Evolutionary conservation across 2,113 vertebrate genomes (phyloP), one percentile per base, ranked within the genome.

Genomic region (Crotophaga sulcirostris): DNA sequence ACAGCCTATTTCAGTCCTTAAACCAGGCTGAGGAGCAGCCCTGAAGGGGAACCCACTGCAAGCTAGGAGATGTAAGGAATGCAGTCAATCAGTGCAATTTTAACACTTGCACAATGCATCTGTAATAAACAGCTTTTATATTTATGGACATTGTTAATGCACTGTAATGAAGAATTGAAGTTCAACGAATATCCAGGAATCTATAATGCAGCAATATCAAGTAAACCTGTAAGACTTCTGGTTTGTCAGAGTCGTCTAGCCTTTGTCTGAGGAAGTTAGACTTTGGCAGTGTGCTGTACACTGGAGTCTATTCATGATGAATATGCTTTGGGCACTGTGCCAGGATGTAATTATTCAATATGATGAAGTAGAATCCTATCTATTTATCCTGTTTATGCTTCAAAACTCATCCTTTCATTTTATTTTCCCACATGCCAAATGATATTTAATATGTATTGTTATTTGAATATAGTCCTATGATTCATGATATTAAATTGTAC

Each of bases 321-420:
- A 49, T 93, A 66, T 42, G 59, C 24, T 87, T 42, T 93, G 81
- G 89, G 93, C 84, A 66, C 20, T 25, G 10, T 82, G 75, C 89
- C 93, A 91, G 62, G 16, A 79, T 36, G 23, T 62, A 85, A 85
- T 94, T 89, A 82, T 83, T 87, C 70, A 79, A 29, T 87, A 73
- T 0, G 21, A 84, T 69, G 70, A 82, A 95, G 87, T 51, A 72
- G 60, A 83, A 73, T 93, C n/a, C 49, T 87, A 45, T 84, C 69
- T 94, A 62, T 95, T 96, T 94, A 79, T 96, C 36, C 36, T 76
- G 42, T 93, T 94, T 83, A 68, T 93, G 58, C 38, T 89, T 79
- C 10, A 3, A 54, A 91, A 91, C 11, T 68, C 78, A 79, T 75
- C 62, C 40, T 84, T 94, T 76, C 66, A 79, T 91, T 95, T 94